phyloP scores from a whole-genome alignment of 2,113 vertebrate species.

The Cettia cetti region DNA sequence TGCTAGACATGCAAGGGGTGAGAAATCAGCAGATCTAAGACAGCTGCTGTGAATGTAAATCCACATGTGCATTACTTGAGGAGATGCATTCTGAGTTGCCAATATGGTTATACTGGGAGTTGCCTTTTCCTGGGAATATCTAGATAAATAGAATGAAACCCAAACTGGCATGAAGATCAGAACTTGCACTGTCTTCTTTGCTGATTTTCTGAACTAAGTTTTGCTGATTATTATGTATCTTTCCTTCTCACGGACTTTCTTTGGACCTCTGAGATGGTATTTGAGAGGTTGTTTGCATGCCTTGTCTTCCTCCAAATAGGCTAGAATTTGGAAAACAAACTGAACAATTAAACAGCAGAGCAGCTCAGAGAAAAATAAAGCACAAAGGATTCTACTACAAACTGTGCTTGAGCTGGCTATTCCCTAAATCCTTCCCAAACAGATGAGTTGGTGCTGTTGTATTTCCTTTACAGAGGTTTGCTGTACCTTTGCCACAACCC shows the following conservation, averaged over 20 bases:
- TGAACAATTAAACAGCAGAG: not conserved
- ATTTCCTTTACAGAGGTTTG: not conserved
- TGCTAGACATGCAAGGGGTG: not conserved
- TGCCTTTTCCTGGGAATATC: not conserved
- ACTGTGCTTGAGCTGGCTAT: not conserved
- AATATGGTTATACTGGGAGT: not conserved
- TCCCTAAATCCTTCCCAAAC: not conserved
- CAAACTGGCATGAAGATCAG: not conserved
- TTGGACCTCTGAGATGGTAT: not conserved
- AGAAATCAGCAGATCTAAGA: not conserved
- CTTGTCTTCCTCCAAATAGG: not conserved
- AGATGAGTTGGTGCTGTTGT: not conserved
- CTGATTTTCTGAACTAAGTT: not conserved
- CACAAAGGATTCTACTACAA: not conserved
- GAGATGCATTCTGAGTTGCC: not conserved
- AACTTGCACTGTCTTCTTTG: not conserved
- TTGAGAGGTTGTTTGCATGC: not conserved
- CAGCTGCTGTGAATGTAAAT: slow-evolving; percentile 12
- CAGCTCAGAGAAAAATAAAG: not conserved
- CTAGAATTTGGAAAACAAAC: not conserved
- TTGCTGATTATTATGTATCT: not conserved
- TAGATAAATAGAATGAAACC: not conserved
- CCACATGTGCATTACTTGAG: not conserved
- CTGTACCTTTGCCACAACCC: not conserved
- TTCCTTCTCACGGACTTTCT: not conserved